A percentile compares a stretch with the other conserved stretches of the same genome.
Conservation (phyloP, 2,113 vertebrate species). For the Engystomops pustulosus region DNA sequence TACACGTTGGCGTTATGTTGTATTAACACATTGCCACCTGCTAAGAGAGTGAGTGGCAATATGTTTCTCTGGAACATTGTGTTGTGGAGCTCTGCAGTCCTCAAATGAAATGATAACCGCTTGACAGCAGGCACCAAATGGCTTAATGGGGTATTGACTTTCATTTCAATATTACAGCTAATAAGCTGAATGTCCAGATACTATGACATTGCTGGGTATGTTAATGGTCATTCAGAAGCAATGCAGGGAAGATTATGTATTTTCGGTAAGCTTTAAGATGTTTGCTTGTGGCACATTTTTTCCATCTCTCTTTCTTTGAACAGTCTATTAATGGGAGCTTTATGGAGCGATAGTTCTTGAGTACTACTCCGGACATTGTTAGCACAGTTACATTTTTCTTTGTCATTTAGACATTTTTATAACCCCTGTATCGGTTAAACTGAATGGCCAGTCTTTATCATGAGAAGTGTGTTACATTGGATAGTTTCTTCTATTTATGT, state of each 20-base stretch:
- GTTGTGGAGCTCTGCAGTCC: neutral
- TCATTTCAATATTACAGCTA: neutral
- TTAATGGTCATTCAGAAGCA: neutral
- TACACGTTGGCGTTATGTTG: neutral
- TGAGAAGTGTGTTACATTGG: conserved; percentile 1
- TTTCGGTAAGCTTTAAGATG: neutral
- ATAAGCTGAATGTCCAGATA: neutral
- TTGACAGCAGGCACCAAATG: neutral
- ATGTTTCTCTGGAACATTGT: neutral
- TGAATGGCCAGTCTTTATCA: neutral
- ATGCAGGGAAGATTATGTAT: no score
- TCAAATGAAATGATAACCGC: neutral
- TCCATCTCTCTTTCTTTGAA: conserved; percentile 15
- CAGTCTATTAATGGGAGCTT: conserved; percentile 32
- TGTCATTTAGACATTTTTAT: conserved; percentile 8
- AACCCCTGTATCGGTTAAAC: neutral
- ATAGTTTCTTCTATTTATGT: neutral
- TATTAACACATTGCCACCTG: neutral
- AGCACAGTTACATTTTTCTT: conserved; percentile 17
- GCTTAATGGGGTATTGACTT: neutral
- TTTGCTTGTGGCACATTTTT: conserved; percentile 9
- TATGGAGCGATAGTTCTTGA: conserved; percentile 2
- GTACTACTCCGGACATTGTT: conserved; percentile 5
- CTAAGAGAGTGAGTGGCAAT: neutral
- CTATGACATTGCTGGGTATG: neutral